These are phyloP conservation scores for Halichoeres trimaculatus DNA, from an alignment of 2,113 vertebrate species.

Conservation along the genomic window DNA sequence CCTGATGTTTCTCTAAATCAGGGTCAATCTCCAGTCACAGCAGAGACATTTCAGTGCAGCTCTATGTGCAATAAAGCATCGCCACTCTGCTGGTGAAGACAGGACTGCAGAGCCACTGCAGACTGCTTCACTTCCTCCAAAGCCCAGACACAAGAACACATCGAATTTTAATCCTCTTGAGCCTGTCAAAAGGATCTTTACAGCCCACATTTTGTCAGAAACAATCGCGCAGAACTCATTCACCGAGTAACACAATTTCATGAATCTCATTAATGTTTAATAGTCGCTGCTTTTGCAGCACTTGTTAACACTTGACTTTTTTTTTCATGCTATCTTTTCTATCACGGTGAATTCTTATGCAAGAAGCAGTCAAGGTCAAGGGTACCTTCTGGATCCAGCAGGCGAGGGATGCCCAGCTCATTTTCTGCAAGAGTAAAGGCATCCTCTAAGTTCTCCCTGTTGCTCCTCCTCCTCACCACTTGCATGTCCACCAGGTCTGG, in stretches of 20 bases:
- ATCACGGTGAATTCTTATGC: not conserved
- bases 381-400: conserved; percentile 96
- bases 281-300: not conserved
- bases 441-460: conserved; percentile 93
- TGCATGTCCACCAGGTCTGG: conserved; percentile 96
- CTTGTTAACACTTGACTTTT: not conserved
- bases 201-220: not conserved
- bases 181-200: conserved; percentile 9
- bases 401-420: conserved; percentile 93
- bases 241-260: not conserved
- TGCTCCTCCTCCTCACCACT: conserved; percentile 85
- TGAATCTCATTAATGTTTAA: not conserved
- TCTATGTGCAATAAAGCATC: conserved; percentile 53
- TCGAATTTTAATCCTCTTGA: conserved; percentile 15
- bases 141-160: conserved; percentile 7
- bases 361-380: conserved; percentile 5
- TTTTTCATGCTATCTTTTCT: not conserved
- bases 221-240: not conserved
- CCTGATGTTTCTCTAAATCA: conserved; percentile 48
- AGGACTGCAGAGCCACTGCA: conserved; percentile 68
- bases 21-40: conserved; percentile 32
- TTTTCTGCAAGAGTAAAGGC: conserved; percentile 93
- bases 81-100: conserved; percentile 29
- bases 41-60: conserved; percentile 21
- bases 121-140: conserved; percentile 35